Evolutionary conservation across 2,797 vertebrate species (phyloP), one percentile per base, ranked within the genome.

Genomic region (Hoplostethus mediterraneus): DNA sequence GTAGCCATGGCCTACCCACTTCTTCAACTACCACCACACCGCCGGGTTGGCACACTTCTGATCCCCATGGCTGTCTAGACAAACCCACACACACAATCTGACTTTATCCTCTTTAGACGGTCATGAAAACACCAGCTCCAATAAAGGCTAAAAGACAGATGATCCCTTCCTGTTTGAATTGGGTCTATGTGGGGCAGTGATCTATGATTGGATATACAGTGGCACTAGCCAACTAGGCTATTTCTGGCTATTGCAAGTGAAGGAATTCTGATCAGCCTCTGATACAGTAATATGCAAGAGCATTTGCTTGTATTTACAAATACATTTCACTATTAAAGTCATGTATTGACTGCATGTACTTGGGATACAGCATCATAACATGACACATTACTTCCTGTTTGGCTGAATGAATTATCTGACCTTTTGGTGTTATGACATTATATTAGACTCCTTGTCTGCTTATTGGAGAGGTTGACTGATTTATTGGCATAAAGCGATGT

Each of bases 1-100:
- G 73, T 33, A 59, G 52, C 62, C 42, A 11, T 11, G 36, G 63
- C 10, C 21, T 21, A 70, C 53, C 72, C 61, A 44, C 72, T 68
- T 82, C 70, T 65, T 8, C 28, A 68, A 64, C 65, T 66, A 40
- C 25, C 74, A 80, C 87, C 87, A 88, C 84, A 89, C 84, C 84
- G 81, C 55, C 75, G 52, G 51, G 17, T 74, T 31, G 82, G 83
- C 60, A 79, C 67, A 79, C 38, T 10, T 91, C 84, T 89, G 80
- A 89, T 82, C 83, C 77, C 61, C 64, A 49, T 77, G 73, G 71
- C 58, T 44, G 42, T 57, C 45, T 63, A 42, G 60, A 33, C 47
- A 38, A 28, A 71, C 45, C 25, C 38, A 63, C 13, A 40, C 38
- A 1, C 38, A 40, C 7, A 10, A 59, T 79, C 54, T 25, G 58